Percentiles rank a stretch among this genome's conserved stretches.
Conservation (phyloP, 1,140 invertebrate species). For the Lethocerus indicus region DNA sequence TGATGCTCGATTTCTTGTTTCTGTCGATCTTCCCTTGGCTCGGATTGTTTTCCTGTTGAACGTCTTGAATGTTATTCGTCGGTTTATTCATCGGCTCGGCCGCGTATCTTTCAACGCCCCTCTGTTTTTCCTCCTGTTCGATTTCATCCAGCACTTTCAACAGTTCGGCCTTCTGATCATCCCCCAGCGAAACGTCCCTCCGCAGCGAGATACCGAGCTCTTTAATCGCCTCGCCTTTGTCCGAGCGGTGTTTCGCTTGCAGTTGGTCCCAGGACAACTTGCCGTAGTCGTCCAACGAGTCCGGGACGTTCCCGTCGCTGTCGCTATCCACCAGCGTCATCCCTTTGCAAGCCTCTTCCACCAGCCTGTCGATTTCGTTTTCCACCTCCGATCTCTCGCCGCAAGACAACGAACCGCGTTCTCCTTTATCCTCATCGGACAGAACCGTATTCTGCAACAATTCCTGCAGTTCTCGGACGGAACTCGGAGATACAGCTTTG, state of each 20-base stretch:
- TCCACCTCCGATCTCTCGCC: no score
- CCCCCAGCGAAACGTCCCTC: background rate
- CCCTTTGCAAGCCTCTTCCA: background rate
- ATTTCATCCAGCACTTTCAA: background rate
- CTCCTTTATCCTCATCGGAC: no score
- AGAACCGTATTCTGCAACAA: background rate
- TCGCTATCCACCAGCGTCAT: background rate
- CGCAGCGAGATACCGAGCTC: background rate
- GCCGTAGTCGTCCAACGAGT: background rate
- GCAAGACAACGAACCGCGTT: no score
- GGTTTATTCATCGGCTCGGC: no score
- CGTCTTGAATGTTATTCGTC: no score
- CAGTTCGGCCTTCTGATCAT: background rate
- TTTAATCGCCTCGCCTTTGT: background rate
- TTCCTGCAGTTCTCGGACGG: background rate
- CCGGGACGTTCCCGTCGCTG: background rate
- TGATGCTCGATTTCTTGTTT: no score
- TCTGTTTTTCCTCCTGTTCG: background rate
- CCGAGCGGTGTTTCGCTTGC: background rate
- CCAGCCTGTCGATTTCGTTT: constrained; percentile 1
- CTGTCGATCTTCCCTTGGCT: no score
- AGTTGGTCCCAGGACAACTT: constrained; percentile 4
- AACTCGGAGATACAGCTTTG: no score
- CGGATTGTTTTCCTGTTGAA: no score
- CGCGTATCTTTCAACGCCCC: no score